Conservation (phyloP, 2,113 vertebrate genomes). For the Misgurnus mizolepis region DNA sequence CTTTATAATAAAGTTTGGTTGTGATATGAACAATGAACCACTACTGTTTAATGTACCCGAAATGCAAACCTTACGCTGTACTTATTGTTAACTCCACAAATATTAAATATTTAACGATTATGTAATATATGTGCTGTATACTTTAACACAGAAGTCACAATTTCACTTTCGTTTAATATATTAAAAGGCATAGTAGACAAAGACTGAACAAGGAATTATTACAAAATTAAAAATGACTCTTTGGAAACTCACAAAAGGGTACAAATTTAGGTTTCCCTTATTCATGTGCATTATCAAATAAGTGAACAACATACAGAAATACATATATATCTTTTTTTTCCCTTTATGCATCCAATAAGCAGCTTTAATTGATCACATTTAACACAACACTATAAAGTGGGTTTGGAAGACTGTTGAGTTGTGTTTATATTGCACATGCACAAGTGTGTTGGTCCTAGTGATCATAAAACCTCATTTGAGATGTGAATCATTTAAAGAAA, state of each 20-base stretch:
- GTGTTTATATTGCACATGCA: not conserved
- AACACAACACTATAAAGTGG: not conserved
- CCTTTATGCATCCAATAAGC: conserved; percentile 1
- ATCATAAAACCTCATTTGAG: not conserved
- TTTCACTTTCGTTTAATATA: not conserved
- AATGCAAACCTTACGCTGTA: too few relatives aligned
- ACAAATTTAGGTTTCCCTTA: conserved; percentile 28
- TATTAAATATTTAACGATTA: too few relatives aligned
- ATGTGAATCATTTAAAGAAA: not conserved
- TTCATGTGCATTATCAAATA: not conserved
- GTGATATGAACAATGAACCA: not conserved
- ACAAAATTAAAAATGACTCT: conserved; percentile 29
- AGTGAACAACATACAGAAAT: not conserved
- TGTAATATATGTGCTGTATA: not conserved
- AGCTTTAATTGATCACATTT: not conserved
- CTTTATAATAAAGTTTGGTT: not conserved
- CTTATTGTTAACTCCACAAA: too few relatives aligned
- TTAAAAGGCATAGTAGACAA: conserved; percentile 22
- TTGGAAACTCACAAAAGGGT: not conserved
- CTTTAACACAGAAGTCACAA: not conserved
- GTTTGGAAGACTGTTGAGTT: not conserved
- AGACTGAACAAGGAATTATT: conserved; percentile 11
- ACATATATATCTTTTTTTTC: not conserved
- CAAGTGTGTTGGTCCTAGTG: not conserved
- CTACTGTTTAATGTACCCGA: too few relatives aligned